Evolutionary conservation across 2,888 invertebrate genomes (phyloP).

Genomic region (Phortica okadai): DNA sequence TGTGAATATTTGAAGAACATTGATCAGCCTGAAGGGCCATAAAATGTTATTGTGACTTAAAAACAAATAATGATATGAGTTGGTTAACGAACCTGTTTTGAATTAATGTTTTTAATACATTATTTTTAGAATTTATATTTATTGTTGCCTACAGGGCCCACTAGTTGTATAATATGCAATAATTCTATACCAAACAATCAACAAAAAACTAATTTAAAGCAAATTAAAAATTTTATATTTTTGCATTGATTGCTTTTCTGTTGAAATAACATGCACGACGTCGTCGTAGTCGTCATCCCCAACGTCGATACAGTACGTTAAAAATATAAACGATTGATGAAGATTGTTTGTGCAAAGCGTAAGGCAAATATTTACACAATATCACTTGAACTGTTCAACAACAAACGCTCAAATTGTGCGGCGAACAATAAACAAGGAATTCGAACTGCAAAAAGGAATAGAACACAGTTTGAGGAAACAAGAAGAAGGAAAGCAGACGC

Average conservation of each 20-base stretch:
- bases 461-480: not conserved
- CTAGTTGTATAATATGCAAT: no score
- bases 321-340: not conserved
- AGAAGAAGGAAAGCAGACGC: not conserved
- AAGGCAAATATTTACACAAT: conserved; percentile 26
- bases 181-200: no score
- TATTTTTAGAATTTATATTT: no score
- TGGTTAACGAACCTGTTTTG: no score
- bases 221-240: not conserved
- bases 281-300: not conserved
- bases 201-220: no score
- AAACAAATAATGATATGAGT: no score
- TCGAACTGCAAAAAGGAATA: not conserved
- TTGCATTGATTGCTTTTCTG: not conserved
- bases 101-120: no score
- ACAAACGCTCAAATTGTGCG: not conserved
- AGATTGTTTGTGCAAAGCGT: conserved; percentile 10
- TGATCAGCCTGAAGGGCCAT: no score
- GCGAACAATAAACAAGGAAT: conserved; percentile 6
- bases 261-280: conserved; percentile 3
- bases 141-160: no score
- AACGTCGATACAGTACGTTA: not conserved
- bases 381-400: conserved; percentile 13
- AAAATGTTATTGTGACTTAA: no score
- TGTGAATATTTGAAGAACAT: no score